A percentile compares a stretch with the other conserved stretches of the same genome.
Evolutionary conservation across 2,113 vertebrate genomes (phyloP).

Genomic region (Carlito syrichta): DNA sequence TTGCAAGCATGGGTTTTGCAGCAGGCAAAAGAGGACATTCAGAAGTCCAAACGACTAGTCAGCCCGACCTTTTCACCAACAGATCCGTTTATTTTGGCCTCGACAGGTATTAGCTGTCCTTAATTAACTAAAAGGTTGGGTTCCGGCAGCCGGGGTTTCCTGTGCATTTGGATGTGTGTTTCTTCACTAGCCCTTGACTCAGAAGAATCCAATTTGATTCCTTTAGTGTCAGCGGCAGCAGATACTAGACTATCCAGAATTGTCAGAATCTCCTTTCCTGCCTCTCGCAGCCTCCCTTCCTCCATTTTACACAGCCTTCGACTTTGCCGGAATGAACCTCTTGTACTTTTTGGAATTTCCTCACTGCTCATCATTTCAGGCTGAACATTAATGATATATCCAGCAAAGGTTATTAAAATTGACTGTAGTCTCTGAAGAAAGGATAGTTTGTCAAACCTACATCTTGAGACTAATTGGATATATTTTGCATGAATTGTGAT

Average conservation of each 20-base stretch:
- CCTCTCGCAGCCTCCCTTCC: background rate
- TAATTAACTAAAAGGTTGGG: background rate
- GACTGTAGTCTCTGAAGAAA: conserved; percentile 30
- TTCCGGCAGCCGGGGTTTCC: background rate
- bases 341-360: conserved; percentile 31
- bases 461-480: conserved; percentile 49
- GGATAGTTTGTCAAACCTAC: conserved; percentile 45
- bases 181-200: background rate
- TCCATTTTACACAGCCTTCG: background rate
- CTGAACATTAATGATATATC: conserved; percentile 31
- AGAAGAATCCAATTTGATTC: background rate
- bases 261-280: background rate
- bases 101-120: background rate
- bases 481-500: conserved; percentile 59
- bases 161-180: background rate
- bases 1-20: background rate
- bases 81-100: background rate
- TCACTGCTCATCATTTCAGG: background rate
- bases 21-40: background rate
- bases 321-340: background rate
- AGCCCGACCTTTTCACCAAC: background rate
- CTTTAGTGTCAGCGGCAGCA: background rate
- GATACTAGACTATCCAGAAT: conserved; percentile 1
- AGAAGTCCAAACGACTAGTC: background rate
- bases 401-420: conserved; percentile 52